Evolutionary conservation across 2,888 invertebrate species (phyloP).

Genomic region (Rhamnusium bicolor): DNA sequence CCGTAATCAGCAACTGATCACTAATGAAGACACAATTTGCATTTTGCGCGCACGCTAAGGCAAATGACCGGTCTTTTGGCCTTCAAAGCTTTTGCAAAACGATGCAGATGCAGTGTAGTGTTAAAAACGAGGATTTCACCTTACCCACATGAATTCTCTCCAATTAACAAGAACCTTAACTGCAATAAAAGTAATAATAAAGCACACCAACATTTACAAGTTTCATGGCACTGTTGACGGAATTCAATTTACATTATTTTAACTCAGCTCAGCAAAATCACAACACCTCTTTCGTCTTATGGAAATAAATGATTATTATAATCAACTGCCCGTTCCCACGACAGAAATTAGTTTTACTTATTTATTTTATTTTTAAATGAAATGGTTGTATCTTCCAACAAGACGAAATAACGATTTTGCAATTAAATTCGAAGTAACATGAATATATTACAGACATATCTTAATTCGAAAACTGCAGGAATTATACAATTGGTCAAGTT

Average conservation of each 20-base stretch:
- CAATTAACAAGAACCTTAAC: slow-evolving; percentile 26
- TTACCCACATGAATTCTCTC: slow-evolving; percentile 27
- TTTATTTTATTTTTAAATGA: background rate
- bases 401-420: background rate
- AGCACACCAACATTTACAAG: slow-evolving; percentile 4
- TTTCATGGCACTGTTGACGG: slow-evolving; percentile 17
- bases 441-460: no score
- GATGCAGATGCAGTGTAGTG: slow-evolving; percentile 3
- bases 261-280: background rate
- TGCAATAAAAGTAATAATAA: slow-evolving; percentile 29
- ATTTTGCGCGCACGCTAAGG: slow-evolving; percentile 60
- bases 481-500: no score
- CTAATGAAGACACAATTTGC: slow-evolving; percentile 61
- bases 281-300: slow-evolving; percentile 10
- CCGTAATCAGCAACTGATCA: slow-evolving; percentile 49
- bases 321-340: background rate
- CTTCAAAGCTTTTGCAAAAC: slow-evolving; percentile 19
- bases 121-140: slow-evolving; percentile 26
- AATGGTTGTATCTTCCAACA: background rate
- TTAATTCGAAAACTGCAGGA: no score
- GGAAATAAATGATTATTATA: background rate
- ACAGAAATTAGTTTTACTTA: background rate
- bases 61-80: slow-evolving; percentile 52
- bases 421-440: background rate
- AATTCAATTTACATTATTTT: slow-evolving; percentile 24